Percentiles rank a stretch among this genome's conserved stretches.
Evolutionary conservation across 2,888 invertebrate genomes (phyloP).

Genomic region (Catocala nupta): DNA sequence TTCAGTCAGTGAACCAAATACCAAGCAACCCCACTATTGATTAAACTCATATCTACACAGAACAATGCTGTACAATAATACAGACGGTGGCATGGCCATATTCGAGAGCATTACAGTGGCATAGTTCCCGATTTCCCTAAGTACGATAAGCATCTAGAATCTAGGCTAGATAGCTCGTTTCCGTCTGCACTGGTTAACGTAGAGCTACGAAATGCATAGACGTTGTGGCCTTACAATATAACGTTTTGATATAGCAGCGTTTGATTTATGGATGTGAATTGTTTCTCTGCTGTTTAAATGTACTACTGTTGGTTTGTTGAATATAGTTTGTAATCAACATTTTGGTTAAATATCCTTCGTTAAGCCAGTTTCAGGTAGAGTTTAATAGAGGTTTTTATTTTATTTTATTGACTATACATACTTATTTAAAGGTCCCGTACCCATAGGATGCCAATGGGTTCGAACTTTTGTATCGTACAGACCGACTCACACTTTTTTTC

Average conservation of each 20-base stretch:
- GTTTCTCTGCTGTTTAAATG: neutral
- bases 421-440: too few relatives aligned
- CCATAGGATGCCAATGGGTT: too few relatives aligned
- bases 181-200: constrained; percentile 52
- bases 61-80: constrained; percentile 27
- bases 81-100: constrained; percentile 37
- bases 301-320: constrained; percentile 4
- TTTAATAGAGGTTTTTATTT: too few relatives aligned
- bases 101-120: constrained; percentile 50
- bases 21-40: neutral
- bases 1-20: neutral
- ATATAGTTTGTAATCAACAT: too few relatives aligned
- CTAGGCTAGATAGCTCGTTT: constrained; percentile 55
- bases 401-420: too few relatives aligned
- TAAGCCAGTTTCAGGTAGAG: too few relatives aligned
- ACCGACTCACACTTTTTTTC: too few relatives aligned
- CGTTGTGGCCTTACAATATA: constrained; percentile 27
- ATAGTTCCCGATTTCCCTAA: constrained; percentile 59
- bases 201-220: constrained; percentile 39
- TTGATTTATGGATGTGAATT: constrained; percentile 19
- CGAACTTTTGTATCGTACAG: too few relatives aligned
- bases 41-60: constrained; percentile 14
- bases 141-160: constrained; percentile 71
- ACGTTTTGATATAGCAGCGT: constrained; percentile 27
- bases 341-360: too few relatives aligned